phyloP scores from a whole-genome alignment of 2,797 vertebrate genomes.

The Typhlichthys subterraneus region DNA sequence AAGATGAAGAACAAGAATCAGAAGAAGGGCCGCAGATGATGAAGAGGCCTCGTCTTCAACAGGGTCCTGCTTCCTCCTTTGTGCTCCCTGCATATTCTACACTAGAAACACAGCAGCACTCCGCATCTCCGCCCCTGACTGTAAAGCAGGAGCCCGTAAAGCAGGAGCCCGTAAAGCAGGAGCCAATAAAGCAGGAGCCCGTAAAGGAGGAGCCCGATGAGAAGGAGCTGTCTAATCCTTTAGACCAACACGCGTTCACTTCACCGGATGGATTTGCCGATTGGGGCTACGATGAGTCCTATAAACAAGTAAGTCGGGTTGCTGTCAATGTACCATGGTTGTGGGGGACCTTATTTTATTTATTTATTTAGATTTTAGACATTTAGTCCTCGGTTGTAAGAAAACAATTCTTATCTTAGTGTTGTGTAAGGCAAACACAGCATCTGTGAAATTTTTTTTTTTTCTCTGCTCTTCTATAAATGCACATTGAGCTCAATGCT shows the following conservation, averaged over 20 bases:
- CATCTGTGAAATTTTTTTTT: not conserved
- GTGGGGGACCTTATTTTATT: not conserved
- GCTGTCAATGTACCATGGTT: not conserved
- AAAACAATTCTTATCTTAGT: not conserved
- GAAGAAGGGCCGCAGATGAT: conserved; percentile 58
- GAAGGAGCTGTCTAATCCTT: conserved; percentile 71
- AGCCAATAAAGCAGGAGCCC: not conserved
- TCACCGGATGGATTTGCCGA: conserved; percentile 75
- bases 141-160: conserved; percentile 73
- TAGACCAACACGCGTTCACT: conserved; percentile 63
- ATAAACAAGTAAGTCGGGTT: conserved; percentile 83
- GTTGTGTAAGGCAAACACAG: not conserved
- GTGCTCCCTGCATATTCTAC: conserved; percentile 50
- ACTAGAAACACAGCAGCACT: conserved; percentile 46
- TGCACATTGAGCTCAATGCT: no score
- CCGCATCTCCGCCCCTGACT: conserved; percentile 51
- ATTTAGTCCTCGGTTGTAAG: not conserved
- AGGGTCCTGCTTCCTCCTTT: conserved; percentile 38
- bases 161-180: no score
- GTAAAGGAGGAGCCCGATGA: conserved; percentile 80
- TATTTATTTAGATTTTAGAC: not conserved
- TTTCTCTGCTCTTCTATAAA: not conserved
- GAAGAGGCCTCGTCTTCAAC: conserved; percentile 68
- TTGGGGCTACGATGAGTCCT: conserved; percentile 86
- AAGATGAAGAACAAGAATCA: conserved; percentile 59